Base-by-base conservation (phyloP, 2,113 vertebrate species). In the Lagenorhynchus albirostris region DNA sequence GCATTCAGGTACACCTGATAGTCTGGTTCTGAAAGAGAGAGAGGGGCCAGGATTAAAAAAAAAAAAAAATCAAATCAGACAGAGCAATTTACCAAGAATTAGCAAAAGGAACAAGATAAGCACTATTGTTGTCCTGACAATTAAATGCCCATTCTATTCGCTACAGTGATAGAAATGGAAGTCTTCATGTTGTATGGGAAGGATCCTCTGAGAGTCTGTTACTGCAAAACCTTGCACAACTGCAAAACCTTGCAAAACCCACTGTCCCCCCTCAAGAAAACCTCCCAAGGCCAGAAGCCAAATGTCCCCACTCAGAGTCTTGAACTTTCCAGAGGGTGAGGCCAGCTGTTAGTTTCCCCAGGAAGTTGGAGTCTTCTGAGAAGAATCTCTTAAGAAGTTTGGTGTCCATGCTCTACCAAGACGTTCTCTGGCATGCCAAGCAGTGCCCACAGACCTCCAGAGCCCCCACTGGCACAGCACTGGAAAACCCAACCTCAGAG, bases 1-100 rank as follows among this genome's bases (percentile, higher is more conserved):
- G 98, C 98, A 0, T 98, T 98, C n/a, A 99, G 98, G 92, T 98
- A 98, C 80, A 99, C 98, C 0, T 98, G 98, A 58, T 99, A 99
- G 80, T 97, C 98, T 0, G 99, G 99, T 44, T 99, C 99, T 99
- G 97, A 31, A 11, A n/a, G 44, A 96, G 47, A 70, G 38, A 84
- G 20, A 95, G 38, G 15, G 41, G 81, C 6, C 50, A 12, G 18
- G 53, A 26, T 63, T 12, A 6, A 68, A 63, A 23, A 81, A 68
- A n/a, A 85, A 26, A 67, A 68, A n/a, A 76, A 85, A 33, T 50
- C 47, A 71, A 26, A 60, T 96, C 38, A 98, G 76, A 96, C 92
- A 47, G 79, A 74, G 68, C 26, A 71, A 83, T 68, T 12, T 2
- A 55, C 26, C 41, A 81, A 36, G 31, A 58, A 77, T 4, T 25